These are phyloP conservation scores for Pseudochirops corinnae DNA, from an alignment of 2,797 vertebrate genomes.

Conservation along the genomic window DNA sequence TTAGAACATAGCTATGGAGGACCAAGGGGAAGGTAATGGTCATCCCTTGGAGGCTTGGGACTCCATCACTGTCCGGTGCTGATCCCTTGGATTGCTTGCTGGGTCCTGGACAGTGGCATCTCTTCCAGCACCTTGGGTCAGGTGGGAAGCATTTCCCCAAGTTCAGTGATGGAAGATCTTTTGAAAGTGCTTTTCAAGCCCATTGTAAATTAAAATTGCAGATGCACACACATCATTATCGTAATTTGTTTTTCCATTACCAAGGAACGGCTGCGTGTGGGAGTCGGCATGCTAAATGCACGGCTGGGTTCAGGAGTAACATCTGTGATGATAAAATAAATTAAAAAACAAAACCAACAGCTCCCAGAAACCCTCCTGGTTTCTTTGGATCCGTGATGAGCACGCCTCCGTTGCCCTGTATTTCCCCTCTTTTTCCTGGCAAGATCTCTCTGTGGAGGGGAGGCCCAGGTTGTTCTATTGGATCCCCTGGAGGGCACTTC, in stretches of 20 bases:
- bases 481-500: constrained; percentile 39
- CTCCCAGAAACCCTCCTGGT: constrained; percentile 10
- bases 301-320: constrained; percentile 47
- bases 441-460: not conserved
- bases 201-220: constrained; percentile 32
- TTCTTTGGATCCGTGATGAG: constrained; percentile 13
- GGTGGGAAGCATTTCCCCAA: constrained; percentile 6
- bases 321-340: constrained; percentile 47
- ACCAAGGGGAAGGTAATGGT: not conserved
- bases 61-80: not conserved
- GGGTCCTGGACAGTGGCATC: not conserved
- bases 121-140: not conserved
- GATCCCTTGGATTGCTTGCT: not conserved
- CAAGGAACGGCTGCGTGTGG: constrained; percentile 51
- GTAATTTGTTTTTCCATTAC: constrained; percentile 55
- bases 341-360: constrained; percentile 41
- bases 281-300: constrained; percentile 35
- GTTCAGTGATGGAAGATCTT: constrained; percentile 30
- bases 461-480: not conserved
- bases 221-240: constrained; percentile 34
- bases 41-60: not conserved
- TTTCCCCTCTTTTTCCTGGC: constrained; percentile 36
- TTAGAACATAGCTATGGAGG: not conserved
- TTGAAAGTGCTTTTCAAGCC: constrained; percentile 37
- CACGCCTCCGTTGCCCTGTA: constrained; percentile 14